These are phyloP conservation scores for Drosophila simulans DNA, from an alignment of 1,140 invertebrate species.

Conservation along the genomic window DNA sequence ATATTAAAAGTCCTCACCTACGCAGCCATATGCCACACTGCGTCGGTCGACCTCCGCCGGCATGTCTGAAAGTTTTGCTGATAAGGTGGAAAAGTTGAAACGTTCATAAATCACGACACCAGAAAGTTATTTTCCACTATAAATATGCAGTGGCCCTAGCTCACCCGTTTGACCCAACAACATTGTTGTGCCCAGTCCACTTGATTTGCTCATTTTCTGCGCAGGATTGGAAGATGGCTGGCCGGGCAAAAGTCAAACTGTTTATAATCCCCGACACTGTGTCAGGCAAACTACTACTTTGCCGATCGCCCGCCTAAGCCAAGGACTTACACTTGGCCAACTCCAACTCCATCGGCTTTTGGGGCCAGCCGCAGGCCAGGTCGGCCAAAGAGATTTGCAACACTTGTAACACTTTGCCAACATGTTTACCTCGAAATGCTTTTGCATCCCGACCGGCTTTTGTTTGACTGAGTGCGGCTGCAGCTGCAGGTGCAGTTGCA, in stretches of 20 bases:
- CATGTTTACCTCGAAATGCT: constrained; percentile 62
- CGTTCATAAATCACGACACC: constrained; percentile 82
- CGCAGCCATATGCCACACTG: constrained; percentile 57
- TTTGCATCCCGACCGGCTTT: constrained; percentile 47
- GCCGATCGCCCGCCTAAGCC: constrained; percentile 53
- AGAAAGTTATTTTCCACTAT: constrained; percentile 75
- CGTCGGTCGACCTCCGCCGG: constrained; percentile 10
- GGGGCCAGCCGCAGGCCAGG: constrained; percentile 38
- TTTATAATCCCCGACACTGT: constrained; percentile 62
- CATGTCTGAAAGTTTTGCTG: constrained; percentile 69
- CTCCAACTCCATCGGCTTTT: constrained; percentile 55
- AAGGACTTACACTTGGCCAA: constrained; percentile 68
- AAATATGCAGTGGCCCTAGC: constrained; percentile 63
- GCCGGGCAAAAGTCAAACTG: constrained; percentile 44
- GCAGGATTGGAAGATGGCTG: neutral
- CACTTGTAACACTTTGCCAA: constrained; percentile 66
- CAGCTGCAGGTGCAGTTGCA: constrained; percentile 14
- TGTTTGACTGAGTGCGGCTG: constrained; percentile 31
- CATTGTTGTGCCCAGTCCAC: constrained; percentile 48
- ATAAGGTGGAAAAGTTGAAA: constrained; percentile 81
- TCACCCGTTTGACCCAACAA: constrained; percentile 25
- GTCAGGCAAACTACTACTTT: constrained; percentile 56
- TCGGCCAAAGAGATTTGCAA: constrained; percentile 50
- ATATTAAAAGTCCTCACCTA: constrained; percentile 68
- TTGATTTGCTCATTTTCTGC: constrained; percentile 57